A percentile compares a stretch with the other conserved stretches of the same genome.
Evolutionary conservation across 2,113 vertebrate genomes (phyloP).

Genomic region (Phycodurus eques): DNA sequence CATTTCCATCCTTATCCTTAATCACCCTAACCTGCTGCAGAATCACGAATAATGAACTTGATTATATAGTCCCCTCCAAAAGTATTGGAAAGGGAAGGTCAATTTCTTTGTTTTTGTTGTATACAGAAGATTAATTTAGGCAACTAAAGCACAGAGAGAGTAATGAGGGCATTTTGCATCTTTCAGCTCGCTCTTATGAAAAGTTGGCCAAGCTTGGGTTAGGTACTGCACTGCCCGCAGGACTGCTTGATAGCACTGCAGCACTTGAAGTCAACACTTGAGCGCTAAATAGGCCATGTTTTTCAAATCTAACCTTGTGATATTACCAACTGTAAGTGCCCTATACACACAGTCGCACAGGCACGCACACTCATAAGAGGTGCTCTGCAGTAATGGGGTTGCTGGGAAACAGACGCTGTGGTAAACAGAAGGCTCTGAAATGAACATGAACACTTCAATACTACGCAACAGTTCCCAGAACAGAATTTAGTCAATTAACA

Average conservation of each 20-base stretch:
- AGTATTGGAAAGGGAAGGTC: too few relatives aligned
- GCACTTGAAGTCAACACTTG: constrained; percentile 44
- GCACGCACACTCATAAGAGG: constrained; percentile 28
- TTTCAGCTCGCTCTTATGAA: neutral
- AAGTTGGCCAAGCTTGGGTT: constrained; percentile 8
- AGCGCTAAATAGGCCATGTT: constrained; percentile 38
- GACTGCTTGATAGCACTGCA: constrained; percentile 32
- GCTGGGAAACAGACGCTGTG: constrained; percentile 61
- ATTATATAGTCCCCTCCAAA: too few relatives aligned
- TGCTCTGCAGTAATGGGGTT: constrained; percentile 50
- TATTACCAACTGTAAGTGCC: constrained; percentile 44
- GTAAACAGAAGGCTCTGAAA: constrained; percentile 47
- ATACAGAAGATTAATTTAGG: neutral
- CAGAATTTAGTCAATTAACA: constrained; percentile 32
- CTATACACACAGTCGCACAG: neutral
- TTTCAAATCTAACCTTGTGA: constrained; percentile 38
- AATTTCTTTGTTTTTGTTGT: too few relatives aligned
- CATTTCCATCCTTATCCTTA: too few relatives aligned
- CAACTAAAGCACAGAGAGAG: neutral
- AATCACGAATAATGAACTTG: too few relatives aligned
- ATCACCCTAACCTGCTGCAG: too few relatives aligned
- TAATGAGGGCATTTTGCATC: constrained; percentile 1
- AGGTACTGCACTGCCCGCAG: neutral
- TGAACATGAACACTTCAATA: constrained; percentile 13
- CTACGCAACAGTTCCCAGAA: constrained; percentile 24